Base-by-base conservation (phyloP, 2,888 invertebrate genomes). In the Parapristionchus giblindavisi region DNA sequence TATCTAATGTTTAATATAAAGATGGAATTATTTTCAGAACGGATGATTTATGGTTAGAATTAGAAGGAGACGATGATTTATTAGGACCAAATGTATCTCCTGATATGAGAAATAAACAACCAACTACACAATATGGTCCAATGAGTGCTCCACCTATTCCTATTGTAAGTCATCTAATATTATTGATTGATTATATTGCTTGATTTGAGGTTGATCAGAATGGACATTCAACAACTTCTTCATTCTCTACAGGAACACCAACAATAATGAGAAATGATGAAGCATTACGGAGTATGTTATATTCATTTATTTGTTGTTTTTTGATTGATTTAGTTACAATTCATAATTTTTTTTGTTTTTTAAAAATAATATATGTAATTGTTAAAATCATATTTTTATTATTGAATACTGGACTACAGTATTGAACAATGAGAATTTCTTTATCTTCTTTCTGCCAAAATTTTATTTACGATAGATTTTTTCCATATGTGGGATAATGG, bases 61-160 rank as follows among this genome's bases (percentile, higher is more conserved):
- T 83, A n/a, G 86, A 86, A 70, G 84, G 85, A 63, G 85, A 85
- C 63, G 81, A 81, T 29, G 81, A 81, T 29, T 29, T 65, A n/a
- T 24, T 27, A 4, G 54, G 34, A 11, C 14, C 43, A 5, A 58
- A 43, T 14, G 78, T 76, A 21, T 70, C 77, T 11, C 70, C 70
- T 29, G 70, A 71, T 4, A n/a, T 48, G 27, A n/a, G 56, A 34
- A 21, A 29, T 1, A 56, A 56, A 38, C 29, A n/a, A 2, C 27
- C 40, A 3, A 34, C 43, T 0, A 21, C 70, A 8, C 38, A 38
- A 21, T 54, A 38, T 27, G 52, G 36, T 8, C 70, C 70, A 14
- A 71, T 48, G 70, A 71, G 70, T 29, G 70, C 70, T 1, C 70
- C 70, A 38, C 70, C 70, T 14, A 68, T 68, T 14, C 43, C n/a